These are phyloP conservation scores for Halcyon malimbica DNA, from an alignment of 2,113 vertebrate genomes.

Conservation along the genomic window DNA sequence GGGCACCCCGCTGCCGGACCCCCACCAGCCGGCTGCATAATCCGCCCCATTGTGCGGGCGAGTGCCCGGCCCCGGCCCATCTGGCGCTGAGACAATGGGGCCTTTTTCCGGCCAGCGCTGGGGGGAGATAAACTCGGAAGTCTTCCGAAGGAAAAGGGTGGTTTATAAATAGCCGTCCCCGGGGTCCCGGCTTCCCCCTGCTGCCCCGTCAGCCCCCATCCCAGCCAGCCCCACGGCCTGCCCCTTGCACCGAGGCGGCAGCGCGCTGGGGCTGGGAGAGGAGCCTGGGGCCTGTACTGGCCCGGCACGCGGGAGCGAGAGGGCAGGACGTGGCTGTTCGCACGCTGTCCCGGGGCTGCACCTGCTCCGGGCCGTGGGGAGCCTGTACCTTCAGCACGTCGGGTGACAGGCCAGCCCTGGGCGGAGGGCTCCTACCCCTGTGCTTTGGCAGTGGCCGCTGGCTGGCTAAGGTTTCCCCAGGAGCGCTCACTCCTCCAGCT, in stretches of 20 bases:
- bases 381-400: not conserved
- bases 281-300: not conserved
- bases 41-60: slow-evolving; percentile 48
- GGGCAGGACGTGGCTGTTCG: not conserved
- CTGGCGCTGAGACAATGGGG: slow-evolving; percentile 62
- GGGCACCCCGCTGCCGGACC: not conserved
- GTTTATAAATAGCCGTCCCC: slow-evolving; percentile 54
- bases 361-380: not conserved
- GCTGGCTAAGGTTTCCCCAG: slow-evolving; percentile 10
- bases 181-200: not conserved
- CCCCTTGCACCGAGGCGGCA: not conserved
- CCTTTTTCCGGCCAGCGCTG: slow-evolving; percentile 47
- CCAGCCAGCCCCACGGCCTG: not conserved
- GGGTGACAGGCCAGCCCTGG: not conserved
- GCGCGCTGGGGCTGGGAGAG: not conserved
- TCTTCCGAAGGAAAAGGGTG: not conserved
- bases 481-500: not conserved
- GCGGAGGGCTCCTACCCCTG: not conserved
- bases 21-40: not conserved
- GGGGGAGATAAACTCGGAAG: slow-evolving; percentile 55
- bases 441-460: not conserved
- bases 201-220: not conserved
- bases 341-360: not conserved
- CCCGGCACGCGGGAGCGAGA: rapidly evolving
- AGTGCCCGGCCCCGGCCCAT: not conserved